phyloP scores from a whole-genome alignment of 2,888 invertebrate species.

The Erebia epiphron region DNA sequence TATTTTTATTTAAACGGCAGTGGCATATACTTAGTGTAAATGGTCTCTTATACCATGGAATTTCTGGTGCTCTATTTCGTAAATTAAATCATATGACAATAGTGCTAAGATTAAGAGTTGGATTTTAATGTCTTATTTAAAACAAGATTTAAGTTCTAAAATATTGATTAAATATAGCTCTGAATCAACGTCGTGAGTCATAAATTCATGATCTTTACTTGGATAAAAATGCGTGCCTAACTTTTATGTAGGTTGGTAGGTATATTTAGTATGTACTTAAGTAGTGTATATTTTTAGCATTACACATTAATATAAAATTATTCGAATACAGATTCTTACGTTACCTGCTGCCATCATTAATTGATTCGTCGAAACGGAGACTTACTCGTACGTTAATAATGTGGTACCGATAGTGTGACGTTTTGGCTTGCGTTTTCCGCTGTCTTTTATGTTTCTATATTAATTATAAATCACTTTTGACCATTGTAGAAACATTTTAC shows the following conservation, averaged over 20 bases:
- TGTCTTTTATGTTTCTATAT: too few species aligned
- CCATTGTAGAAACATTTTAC: too few species aligned
- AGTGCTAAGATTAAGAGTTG: neutral
- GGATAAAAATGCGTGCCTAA: slow-evolving; percentile 19
- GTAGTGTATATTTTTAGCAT: neutral
- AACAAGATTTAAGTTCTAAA: slow-evolving; percentile 1
- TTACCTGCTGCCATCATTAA: too few species aligned
- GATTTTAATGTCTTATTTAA: neutral
- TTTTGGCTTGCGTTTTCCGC: too few species aligned
- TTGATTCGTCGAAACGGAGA: too few species aligned
- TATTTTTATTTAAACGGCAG: neutral
- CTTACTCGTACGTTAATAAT: too few species aligned
- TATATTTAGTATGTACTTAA: neutral
- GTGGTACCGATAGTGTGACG: too few species aligned
- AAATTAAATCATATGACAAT: slow-evolving; percentile 1
- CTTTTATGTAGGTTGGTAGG: neutral
- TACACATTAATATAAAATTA: neutral
- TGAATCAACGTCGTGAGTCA: slow-evolving; percentile 24
- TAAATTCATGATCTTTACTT: neutral
- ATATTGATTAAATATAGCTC: neutral
- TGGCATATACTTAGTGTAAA: neutral
- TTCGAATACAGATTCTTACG: too few species aligned
- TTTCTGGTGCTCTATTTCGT: slow-evolving; percentile 1
- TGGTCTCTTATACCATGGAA: neutral
- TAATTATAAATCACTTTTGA: too few species aligned